These are phyloP conservation scores for Aleiodes testaceus DNA, from an alignment of 2,888 invertebrate genomes.

Conservation along the genomic window DNA sequence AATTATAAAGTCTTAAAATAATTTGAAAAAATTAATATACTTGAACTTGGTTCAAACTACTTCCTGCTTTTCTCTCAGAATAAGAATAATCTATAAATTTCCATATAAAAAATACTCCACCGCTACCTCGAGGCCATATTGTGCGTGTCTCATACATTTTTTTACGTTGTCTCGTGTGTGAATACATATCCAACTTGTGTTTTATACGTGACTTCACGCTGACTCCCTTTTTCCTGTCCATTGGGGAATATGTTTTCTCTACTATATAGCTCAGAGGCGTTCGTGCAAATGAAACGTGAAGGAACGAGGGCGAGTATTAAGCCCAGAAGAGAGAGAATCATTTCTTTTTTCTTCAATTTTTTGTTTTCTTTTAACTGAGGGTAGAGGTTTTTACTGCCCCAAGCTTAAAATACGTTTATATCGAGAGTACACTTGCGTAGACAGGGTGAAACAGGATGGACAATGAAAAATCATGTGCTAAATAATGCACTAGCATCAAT, in stretches of 20 bases:
- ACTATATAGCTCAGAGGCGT: slow-evolving; percentile 61
- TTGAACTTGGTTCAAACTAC: background rate
- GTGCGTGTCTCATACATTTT: slow-evolving; percentile 53
- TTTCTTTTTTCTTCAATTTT: background rate
- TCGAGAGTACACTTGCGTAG: slow-evolving; percentile 36
- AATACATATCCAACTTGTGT: slow-evolving; percentile 63
- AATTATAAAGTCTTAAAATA: background rate
- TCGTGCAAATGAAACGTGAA: slow-evolving; percentile 66
- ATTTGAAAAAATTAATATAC: background rate
- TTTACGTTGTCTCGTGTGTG: slow-evolving; percentile 53
- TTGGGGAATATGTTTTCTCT: slow-evolving; percentile 49
- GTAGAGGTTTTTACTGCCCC: slow-evolving; percentile 50
- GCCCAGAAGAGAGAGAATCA: slow-evolving; percentile 28
- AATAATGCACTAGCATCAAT: background rate
- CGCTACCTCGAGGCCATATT: slow-evolving; percentile 15
- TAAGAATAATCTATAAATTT: slow-evolving; percentile 9
- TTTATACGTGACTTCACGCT: slow-evolving; percentile 66
- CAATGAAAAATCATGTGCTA: background rate
- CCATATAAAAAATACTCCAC: slow-evolving; percentile 20
- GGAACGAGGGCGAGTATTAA: slow-evolving; percentile 41
- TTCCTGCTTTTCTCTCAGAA: slow-evolving; percentile 2
- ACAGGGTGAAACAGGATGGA: slow-evolving; percentile 23
- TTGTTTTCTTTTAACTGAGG: slow-evolving; percentile 19
- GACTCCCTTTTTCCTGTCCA: slow-evolving; percentile 63
- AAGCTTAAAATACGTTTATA: slow-evolving; percentile 50